Evolutionary conservation across 1,140 invertebrate species (phyloP), one percentile per base, ranked within the genome.

Genomic region (Drosophila lowei): DNA sequence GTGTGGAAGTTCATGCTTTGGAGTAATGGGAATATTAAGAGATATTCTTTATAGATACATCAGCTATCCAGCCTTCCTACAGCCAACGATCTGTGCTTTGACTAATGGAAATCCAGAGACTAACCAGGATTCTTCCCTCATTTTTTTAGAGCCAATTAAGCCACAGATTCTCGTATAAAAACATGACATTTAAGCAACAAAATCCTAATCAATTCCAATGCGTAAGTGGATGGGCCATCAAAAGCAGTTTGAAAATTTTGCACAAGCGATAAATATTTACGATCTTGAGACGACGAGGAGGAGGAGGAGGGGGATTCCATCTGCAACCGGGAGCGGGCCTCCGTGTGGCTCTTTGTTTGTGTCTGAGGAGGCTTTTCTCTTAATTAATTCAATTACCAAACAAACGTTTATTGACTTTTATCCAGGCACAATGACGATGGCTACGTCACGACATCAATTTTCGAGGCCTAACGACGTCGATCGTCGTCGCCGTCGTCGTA

Each of bases 371-470:
- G 13, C 28, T 72, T 71, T 47, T 52, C 44, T 49, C 72, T 83
- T 52, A 74, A 86, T 77, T 77, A 80, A 85, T 80, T 85, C 80
- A 85, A 84, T 84, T 85, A 66, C 67, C 46, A 58, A 68, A 77
- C 76, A 60, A 83, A 76, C 66, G 72, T 72, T 72, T 84, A 79
- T 76, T 84, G 75, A 72, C 72, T 68, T 84, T 78, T 56, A 50
- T 66, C 57, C 59, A 47, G 38, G 57, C 60, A 38, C 53, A 60
- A 50, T 34, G 38, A 34, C 64, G 62, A 38, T 61, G 70, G 47
- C 57, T 50, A 55, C 71, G 50, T 67, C 76, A 77, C 60, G 56
- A 78, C 70, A 49, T 49, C 47, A 53, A 63, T 67, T 59, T 66
- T 50, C 23, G 15, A 41, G 47, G 48, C 42, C 72, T 67, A 75